A percentile compares a stretch with the other conserved stretches of the same genome.
Evolutionary conservation across 1,140 invertebrate genomes (phyloP).

Genomic region (Aphidius ervi): DNA sequence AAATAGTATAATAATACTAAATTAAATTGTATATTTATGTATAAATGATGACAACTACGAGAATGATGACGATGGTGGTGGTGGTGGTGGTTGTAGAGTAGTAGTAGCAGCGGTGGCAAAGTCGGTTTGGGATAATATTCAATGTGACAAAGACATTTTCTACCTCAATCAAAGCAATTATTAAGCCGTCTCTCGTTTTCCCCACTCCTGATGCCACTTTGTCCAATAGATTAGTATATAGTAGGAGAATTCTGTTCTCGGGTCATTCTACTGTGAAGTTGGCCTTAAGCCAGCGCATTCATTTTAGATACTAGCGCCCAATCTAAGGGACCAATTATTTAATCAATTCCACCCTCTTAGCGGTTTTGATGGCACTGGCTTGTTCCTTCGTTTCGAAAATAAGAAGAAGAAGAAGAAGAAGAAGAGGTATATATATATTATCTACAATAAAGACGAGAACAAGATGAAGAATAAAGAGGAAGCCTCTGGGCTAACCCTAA

Average conservation of each 20-base stretch:
- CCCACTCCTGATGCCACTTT: slow-evolving; percentile 28
- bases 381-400: slow-evolving; percentile 29
- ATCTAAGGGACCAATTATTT: slow-evolving; percentile 55
- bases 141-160: slow-evolving; percentile 42
- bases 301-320: slow-evolving; percentile 51
- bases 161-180: slow-evolving; percentile 49
- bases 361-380: slow-evolving; percentile 33
- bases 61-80: neutral
- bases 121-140: slow-evolving; percentile 26
- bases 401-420: slow-evolving; percentile 26
- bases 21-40: too few species aligned
- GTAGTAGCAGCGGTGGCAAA: neutral
- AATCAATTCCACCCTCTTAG: slow-evolving; percentile 54
- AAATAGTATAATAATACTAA: too few species aligned
- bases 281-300: slow-evolving; percentile 50
- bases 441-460: neutral
- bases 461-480: slow-evolving; percentile 7
- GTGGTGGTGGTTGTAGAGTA: too few species aligned
- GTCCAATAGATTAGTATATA: slow-evolving; percentile 27
- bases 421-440: neutral
- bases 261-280: slow-evolving; percentile 30
- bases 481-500: neutral
- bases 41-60: too few species aligned
- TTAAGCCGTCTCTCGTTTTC: slow-evolving; percentile 40
- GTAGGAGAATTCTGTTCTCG: slow-evolving; percentile 10